A percentile compares a stretch with the other conserved stretches of the same genome.
phyloP scores from a whole-genome alignment of 1,140 invertebrate genomes.

The Pseudomyrmex sp. region DNA sequence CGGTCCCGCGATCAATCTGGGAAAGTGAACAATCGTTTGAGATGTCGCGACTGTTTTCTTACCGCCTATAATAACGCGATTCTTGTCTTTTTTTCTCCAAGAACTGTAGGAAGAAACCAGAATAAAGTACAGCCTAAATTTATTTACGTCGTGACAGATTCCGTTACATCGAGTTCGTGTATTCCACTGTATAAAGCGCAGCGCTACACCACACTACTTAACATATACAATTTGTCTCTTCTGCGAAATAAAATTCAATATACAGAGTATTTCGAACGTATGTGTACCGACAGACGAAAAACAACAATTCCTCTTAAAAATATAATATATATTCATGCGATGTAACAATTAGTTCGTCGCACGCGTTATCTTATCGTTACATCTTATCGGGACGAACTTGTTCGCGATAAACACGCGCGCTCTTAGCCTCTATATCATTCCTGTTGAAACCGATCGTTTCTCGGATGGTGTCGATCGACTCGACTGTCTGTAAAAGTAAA shows the following conservation, averaged over 20 bases:
- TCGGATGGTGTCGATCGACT: neutral
- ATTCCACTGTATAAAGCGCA: conserved; percentile 51
- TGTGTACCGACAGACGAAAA: conserved; percentile 22
- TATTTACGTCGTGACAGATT: conserved; percentile 60
- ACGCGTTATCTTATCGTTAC: conserved; percentile 16
- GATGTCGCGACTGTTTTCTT: no score
- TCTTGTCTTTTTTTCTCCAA: neutral
- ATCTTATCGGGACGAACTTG: conserved; percentile 21
- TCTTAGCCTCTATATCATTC: conserved; percentile 25
- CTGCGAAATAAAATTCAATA: conserved; percentile 47
- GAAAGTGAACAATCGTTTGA: neutral
- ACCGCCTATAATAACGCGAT: neutral
- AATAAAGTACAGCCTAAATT: conserved; percentile 56
- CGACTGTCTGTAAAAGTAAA: neutral
- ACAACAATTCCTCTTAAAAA: conserved; percentile 15
- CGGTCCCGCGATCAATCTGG: neutral
- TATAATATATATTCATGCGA: conserved; percentile 49
- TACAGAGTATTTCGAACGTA: conserved; percentile 28
- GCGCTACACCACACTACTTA: conserved; percentile 22
- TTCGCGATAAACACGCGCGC: conserved; percentile 24
- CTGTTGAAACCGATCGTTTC: neutral
- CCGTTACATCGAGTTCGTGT: conserved; percentile 60
- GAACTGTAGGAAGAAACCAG: conserved; percentile 1
- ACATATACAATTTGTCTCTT: conserved; percentile 52
- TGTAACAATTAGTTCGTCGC: conserved; percentile 6